These are phyloP conservation scores for Brachionus calyciflorus DNA, from an alignment of 1,140 invertebrate species.

Conservation along the genomic window DNA sequence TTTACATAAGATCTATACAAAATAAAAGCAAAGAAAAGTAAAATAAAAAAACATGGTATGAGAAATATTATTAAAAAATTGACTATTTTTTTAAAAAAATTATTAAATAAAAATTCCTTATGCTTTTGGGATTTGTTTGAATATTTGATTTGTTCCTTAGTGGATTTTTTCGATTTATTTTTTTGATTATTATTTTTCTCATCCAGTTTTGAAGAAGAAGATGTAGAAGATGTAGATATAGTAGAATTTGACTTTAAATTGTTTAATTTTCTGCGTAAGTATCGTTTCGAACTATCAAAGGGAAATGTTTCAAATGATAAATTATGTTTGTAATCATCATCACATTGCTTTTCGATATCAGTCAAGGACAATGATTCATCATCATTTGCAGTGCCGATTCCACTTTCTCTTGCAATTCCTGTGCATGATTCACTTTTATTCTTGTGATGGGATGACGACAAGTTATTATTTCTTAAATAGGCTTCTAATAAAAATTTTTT, in stretches of 20 bases:
- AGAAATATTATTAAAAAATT: conserved; percentile 33
- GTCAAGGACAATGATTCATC: background rate
- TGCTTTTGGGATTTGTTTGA: background rate
- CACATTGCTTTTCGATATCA: background rate
- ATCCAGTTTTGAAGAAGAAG: background rate
- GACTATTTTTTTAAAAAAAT: background rate
- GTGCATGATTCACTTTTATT: conserved; percentile 15
- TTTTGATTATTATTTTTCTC: too few relatives aligned
- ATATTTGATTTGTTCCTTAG: background rate
- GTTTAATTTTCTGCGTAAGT: background rate
- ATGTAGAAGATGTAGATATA: background rate
- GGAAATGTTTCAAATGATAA: background rate
- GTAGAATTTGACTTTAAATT: conserved; percentile 8
- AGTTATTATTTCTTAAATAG: conserved; percentile 7
- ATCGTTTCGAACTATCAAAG: background rate
- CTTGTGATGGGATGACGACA: background rate
- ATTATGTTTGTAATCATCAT: background rate
- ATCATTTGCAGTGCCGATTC: conserved; percentile 25
- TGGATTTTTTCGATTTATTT: background rate
- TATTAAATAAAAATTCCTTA: background rate
- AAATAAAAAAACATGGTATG: conserved; percentile 1
- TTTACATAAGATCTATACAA: conserved; percentile 19
- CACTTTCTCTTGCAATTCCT: background rate
- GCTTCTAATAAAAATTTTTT: conserved; percentile 27
- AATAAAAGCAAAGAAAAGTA: conserved; percentile 3